Percentiles rank a stretch among this genome's conserved stretches.
Conservation (phyloP, 1,140 invertebrate genomes). For the Pseudomyrmex pallidus region DNA sequence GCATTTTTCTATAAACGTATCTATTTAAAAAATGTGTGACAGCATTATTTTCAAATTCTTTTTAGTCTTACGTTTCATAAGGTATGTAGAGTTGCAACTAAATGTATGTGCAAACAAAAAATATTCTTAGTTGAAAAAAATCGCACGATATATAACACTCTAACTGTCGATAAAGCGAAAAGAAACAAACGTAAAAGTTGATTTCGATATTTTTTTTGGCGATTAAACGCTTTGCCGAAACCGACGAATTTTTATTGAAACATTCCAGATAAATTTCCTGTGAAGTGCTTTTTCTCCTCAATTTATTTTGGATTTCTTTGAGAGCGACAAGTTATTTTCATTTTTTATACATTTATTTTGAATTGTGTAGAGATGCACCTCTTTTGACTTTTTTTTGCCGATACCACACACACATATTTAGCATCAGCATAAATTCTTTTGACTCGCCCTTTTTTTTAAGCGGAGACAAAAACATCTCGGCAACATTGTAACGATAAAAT, state of each 20-base stretch:
- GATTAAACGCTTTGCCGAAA: slow-evolving; percentile 56
- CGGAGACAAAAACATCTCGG: not conserved
- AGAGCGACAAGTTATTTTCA: not conserved
- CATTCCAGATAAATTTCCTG: slow-evolving; percentile 70
- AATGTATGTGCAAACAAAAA: slow-evolving; percentile 46
- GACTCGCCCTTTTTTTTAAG: slow-evolving; percentile 14
- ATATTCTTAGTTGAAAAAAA: slow-evolving; percentile 47
- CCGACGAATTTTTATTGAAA: slow-evolving; percentile 60
- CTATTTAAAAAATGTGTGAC: not conserved
- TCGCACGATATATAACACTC: slow-evolving; percentile 51
- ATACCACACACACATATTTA: not conserved
- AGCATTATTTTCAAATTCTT: not conserved
- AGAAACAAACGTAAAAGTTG: slow-evolving; percentile 50
- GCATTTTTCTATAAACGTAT: not conserved
- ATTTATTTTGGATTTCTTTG: slow-evolving; percentile 52
- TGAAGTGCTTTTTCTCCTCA: slow-evolving; percentile 28
- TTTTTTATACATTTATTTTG: not conserved
- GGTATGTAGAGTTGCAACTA: not conserved
- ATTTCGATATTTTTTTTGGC: slow-evolving; percentile 54
- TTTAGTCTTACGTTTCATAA: not conserved
- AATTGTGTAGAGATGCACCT: too few species aligned
- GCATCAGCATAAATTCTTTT: not conserved
- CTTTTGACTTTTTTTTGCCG: not conserved
- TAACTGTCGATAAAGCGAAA: slow-evolving; percentile 48
- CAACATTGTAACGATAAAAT: not conserved